Evolutionary conservation across 2,888 invertebrate genomes (phyloP).

Genomic region (Acrobasis repandana): DNA sequence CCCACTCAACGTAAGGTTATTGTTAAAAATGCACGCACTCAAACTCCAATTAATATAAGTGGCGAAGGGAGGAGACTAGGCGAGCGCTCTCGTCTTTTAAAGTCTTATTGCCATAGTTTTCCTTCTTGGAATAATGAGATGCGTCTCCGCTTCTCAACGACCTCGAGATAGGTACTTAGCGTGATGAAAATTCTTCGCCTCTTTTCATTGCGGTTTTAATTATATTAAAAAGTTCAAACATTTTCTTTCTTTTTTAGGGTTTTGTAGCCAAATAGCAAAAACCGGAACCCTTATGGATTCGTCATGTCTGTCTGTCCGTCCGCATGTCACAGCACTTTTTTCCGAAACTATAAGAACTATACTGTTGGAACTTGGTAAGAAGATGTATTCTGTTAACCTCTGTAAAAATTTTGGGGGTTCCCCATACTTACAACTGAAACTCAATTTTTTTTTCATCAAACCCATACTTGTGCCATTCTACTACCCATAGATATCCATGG

Average conservation of each 20-base stretch:
- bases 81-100: constrained; percentile 32
- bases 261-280: no score
- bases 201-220: constrained; percentile 11
- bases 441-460: no score
- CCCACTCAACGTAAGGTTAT: constrained; percentile 26
- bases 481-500: no score
- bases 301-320: no score
- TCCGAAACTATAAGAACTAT: no score
- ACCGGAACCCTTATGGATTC: no score
- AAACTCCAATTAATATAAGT: constrained; percentile 47
- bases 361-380: no score
- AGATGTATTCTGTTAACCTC: no score
- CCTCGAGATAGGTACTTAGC: constrained; percentile 7
- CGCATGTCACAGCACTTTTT: no score
- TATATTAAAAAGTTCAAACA: constrained; percentile 5
- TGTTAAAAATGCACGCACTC: constrained; percentile 35
- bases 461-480: no score
- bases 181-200: constrained; percentile 18
- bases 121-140: constrained; percentile 27
- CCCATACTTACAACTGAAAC: no score
- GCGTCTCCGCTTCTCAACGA: constrained; percentile 4
- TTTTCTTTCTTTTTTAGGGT: no score
- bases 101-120: constrained; percentile 28
- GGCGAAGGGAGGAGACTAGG: constrained; percentile 36
- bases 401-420: not conserved